Evolutionary conservation across 2,113 vertebrate genomes (phyloP).

Genomic region (Plestiodon gilberti): DNA sequence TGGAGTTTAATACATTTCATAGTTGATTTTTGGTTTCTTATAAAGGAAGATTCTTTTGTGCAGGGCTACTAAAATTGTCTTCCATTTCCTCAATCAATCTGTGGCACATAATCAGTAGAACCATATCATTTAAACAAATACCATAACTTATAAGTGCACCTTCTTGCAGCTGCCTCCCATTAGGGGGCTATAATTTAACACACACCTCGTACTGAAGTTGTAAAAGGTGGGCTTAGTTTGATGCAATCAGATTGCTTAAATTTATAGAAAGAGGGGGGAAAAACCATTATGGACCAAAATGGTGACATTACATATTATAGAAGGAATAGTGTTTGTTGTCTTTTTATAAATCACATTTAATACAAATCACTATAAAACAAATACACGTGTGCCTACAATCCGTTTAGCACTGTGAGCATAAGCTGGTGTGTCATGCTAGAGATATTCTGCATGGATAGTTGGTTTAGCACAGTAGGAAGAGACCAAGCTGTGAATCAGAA

Average conservation of each 20-base stretch:
- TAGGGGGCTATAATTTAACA: slow-evolving; percentile 76
- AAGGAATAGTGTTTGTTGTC: slow-evolving; percentile 9
- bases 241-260: slow-evolving; percentile 60
- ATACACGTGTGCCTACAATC: background rate
- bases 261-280: slow-evolving; percentile 42
- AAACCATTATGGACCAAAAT: slow-evolving; percentile 14
- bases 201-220: slow-evolving; percentile 72
- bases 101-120: slow-evolving; percentile 78
- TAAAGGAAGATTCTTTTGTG: slow-evolving; percentile 72
- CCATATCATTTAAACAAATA: slow-evolving; percentile 77
- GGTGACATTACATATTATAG: background rate
- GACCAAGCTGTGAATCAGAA: too few relatives aligned
- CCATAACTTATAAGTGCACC: slow-evolving; percentile 69
- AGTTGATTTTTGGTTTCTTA: slow-evolving; percentile 53
- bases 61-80: slow-evolving; percentile 75
- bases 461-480: too few relatives aligned
- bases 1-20: slow-evolving; percentile 66
- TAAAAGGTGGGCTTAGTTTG: slow-evolving; percentile 69
- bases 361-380: background rate
- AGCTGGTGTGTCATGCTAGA: background rate
- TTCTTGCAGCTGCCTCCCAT: slow-evolving; percentile 74
- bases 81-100: slow-evolving; percentile 79
- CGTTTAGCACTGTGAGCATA: background rate
- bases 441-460: background rate
- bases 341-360: background rate